Evolutionary conservation across 2,888 invertebrate genomes (phyloP).

Genomic region (Drosophila helvetica): DNA sequence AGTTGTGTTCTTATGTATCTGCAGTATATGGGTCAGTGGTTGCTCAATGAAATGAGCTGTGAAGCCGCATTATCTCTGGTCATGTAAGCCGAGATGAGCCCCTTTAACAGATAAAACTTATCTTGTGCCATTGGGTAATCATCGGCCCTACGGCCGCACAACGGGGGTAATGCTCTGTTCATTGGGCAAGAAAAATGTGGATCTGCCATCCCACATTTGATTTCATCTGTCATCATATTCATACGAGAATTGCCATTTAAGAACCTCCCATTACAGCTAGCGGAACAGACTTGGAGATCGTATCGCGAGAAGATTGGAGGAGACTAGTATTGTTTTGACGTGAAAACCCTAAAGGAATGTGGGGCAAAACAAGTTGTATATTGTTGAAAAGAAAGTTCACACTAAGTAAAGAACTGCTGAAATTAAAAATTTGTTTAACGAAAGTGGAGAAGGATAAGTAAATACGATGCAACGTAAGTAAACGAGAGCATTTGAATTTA

Average conservation of each 20-base stretch:
- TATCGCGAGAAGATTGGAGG: background rate
- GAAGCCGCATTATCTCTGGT: background rate
- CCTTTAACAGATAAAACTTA: background rate
- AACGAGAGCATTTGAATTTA: too few species aligned
- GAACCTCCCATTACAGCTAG: background rate
- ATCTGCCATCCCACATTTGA: background rate
- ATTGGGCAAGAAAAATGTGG: conserved; percentile 1
- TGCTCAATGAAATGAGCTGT: background rate
- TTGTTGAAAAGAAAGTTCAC: background rate
- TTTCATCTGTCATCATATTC: background rate
- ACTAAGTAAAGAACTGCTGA: background rate
- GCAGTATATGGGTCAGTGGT: background rate
- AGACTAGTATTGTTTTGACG: background rate
- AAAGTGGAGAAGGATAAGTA: background rate
- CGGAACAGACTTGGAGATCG: background rate
- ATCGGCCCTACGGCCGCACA: background rate
- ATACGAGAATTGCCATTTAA: background rate
- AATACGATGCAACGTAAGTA: background rate
- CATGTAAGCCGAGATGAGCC: background rate
- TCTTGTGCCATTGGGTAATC: background rate
- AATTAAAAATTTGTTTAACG: background rate
- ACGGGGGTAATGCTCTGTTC: background rate
- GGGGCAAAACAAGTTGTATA: background rate
- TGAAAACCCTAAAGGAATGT: background rate
- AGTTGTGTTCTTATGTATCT: background rate